Evolutionary conservation across 2,113 vertebrate species (phyloP).

Genomic region (Phrynosoma platyrhinos): DNA sequence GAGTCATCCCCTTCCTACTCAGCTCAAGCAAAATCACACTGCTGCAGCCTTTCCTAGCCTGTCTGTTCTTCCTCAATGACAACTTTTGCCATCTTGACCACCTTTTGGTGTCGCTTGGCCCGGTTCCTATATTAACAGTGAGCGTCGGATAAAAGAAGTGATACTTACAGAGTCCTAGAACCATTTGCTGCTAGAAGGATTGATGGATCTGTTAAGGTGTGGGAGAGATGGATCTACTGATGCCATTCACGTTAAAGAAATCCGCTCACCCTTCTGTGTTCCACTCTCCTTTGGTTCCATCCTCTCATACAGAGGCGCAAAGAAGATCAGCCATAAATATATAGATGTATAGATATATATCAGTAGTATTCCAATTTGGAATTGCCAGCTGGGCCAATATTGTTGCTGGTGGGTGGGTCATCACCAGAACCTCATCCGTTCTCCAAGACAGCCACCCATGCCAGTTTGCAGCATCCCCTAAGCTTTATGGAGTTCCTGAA

Average conservation of each 20-base stretch:
- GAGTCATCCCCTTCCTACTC: too few relatives aligned
- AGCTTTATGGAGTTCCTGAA: too few relatives aligned
- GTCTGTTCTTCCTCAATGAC: too few relatives aligned
- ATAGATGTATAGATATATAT: too few relatives aligned
- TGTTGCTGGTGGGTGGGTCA: fast-evolving
- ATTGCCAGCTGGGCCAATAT: background rate
- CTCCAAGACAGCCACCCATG: background rate
- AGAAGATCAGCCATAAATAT: background rate
- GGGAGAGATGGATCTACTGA: background rate
- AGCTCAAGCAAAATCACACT: too few relatives aligned
- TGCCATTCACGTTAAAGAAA: background rate
- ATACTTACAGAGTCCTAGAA: background rate
- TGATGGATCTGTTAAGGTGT: background rate
- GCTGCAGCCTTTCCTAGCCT: too few relatives aligned
- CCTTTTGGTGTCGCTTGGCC: background rate
- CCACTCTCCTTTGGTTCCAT: fast-evolving
- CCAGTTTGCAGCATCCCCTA: background rate
- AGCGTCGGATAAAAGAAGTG: background rate
- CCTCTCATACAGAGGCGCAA: too few relatives aligned
- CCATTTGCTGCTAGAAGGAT: too few relatives aligned
- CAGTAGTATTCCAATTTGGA: background rate
- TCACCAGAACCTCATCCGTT: too few relatives aligned
- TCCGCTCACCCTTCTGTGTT: background rate
- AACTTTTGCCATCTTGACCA: too few relatives aligned
- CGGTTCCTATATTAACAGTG: background rate